Evolutionary conservation across 2,888 invertebrate species (phyloP), one percentile per base, ranked within the genome.

Genomic region (Zaprionus lineosus): DNA sequence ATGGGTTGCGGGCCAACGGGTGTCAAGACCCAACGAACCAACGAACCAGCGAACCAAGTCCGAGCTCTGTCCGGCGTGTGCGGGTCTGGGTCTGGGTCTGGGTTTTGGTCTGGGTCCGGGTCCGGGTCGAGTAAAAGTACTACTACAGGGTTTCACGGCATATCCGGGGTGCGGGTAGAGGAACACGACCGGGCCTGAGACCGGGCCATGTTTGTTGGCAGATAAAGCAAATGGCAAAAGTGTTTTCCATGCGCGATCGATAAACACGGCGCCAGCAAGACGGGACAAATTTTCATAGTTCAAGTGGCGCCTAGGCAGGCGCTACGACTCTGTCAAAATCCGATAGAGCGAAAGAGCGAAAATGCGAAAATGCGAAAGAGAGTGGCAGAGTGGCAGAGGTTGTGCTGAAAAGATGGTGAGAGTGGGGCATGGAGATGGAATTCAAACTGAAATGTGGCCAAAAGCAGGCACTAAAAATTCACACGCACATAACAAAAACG

Each of bases 251-350:
- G 79, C 60, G 70, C 75, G 87, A 73, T 86, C 86, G 87, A 86
- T 86, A 86, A 78, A 79, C 67, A 63, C 70, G 86, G 86, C 87
- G 86, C 86, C 86, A 86, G 70, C 71, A 70, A 76, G 86, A 77
- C 86, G 86, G 87, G 87, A 86, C 87, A 83, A 83, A 85, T 83
- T 79, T 86, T 86, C 87, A 86, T 86, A 86, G 86, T 86, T 86
- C 70, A 87, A 87, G 85, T 86, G 86, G 86, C 86, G 86, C 86
- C 86, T 87, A 86, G 79, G 75, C 67, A 65, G 62, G 33, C 62
- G 50, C 56, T 46, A 19, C 44, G 18, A 34, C 40, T 28, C 24
- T 29, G 36, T 21, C 52, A 60, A 16, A 37, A 29, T n/a, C 29
- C 31, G 5, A 9, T 5, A 26, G 3, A 9, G 37, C 7, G 28